Percentiles rank a stretch among this genome's conserved stretches.
Conservation (phyloP, 2,888 invertebrate species). For the Anagyrus pseudococci region DNA sequence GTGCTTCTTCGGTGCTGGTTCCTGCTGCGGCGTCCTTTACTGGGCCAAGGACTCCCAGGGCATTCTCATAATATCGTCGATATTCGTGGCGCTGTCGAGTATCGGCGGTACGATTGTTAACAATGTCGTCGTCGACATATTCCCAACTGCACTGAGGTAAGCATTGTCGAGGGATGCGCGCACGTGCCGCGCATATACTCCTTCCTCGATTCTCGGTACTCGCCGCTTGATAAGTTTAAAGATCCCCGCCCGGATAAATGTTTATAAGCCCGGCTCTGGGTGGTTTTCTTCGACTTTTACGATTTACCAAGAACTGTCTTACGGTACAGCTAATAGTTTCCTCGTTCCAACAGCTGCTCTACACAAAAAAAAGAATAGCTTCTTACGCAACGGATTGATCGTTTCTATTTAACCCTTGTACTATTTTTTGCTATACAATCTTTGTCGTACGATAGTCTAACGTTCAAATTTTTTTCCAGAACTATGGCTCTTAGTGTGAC, state of each 20-base stretch:
- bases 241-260: too few relatives aligned
- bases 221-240: too few relatives aligned
- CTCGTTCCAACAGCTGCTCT: too few relatives aligned
- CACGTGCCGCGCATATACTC: too few relatives aligned
- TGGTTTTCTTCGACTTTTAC: too few relatives aligned
- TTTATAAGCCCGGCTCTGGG: too few relatives aligned
- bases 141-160: constrained; percentile 56
- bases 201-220: too few relatives aligned
- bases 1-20: constrained; percentile 55
- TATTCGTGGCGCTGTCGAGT: constrained; percentile 60
- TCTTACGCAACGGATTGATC: too few relatives aligned
- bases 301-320: too few relatives aligned
- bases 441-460: too few relatives aligned
- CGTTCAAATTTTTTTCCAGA: constrained; percentile 57
- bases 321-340: too few relatives aligned
- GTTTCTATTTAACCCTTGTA: not conserved
- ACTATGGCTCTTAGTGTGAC: constrained; percentile 76
- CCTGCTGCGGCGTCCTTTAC: constrained; percentile 57
- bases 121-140: constrained; percentile 61
- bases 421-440: not conserved
- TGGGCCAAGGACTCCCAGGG: constrained; percentile 53
- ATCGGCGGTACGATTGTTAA: constrained; percentile 64
- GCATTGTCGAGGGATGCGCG: not conserved
- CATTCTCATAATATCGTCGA: constrained; percentile 54
- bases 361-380: too few relatives aligned